Conservation (phyloP, 2,113 vertebrate genomes). For the Silurus asotus region DNA sequence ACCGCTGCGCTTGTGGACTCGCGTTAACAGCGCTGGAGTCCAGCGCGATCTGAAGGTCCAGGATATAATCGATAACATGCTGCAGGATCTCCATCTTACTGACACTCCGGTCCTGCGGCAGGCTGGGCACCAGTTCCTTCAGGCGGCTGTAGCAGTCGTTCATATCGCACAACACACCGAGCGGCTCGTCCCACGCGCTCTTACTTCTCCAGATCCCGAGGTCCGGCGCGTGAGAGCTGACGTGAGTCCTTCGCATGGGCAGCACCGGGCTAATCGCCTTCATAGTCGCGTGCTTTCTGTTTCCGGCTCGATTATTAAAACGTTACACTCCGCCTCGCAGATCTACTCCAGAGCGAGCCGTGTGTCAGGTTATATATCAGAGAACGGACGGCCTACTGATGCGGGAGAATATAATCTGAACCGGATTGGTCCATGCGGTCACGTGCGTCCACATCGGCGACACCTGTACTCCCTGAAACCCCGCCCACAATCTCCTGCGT, state of each 20-base stretch:
- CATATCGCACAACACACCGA: conserved; percentile 87
- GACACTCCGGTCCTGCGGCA: conserved; percentile 85
- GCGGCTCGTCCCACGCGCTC: conserved; percentile 79
- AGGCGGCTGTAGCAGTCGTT: conserved; percentile 88
- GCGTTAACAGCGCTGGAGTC: conserved; percentile 78
- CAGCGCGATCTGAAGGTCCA: conserved; percentile 88
- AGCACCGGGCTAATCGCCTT: conserved; percentile 84
- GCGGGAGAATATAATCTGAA: neutral
- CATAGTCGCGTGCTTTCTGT: conserved; percentile 65
- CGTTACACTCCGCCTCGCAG: neutral
- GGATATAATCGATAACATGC: conserved; percentile 90
- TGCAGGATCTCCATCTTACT: conserved; percentile 93
- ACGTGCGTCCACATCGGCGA: conserved; percentile 50
- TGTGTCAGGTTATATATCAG: conserved; percentile 49
- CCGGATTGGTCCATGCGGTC: conserved; percentile 49
- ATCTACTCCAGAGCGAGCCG: conserved; percentile 7
- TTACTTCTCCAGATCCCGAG: conserved; percentile 82
- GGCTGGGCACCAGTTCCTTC: conserved; percentile 86
- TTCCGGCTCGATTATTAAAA: neutral
- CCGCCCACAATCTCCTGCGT: conserved; percentile 50
- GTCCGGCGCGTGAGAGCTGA: conserved; percentile 67
- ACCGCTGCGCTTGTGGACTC: conserved; percentile 70
- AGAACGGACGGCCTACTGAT: conserved; percentile 35
- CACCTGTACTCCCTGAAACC: conserved; percentile 8
- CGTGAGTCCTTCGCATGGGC: conserved; percentile 73